Conservation (phyloP, 2,888 invertebrate species). For the Sarcophaga subvicina region DNA sequence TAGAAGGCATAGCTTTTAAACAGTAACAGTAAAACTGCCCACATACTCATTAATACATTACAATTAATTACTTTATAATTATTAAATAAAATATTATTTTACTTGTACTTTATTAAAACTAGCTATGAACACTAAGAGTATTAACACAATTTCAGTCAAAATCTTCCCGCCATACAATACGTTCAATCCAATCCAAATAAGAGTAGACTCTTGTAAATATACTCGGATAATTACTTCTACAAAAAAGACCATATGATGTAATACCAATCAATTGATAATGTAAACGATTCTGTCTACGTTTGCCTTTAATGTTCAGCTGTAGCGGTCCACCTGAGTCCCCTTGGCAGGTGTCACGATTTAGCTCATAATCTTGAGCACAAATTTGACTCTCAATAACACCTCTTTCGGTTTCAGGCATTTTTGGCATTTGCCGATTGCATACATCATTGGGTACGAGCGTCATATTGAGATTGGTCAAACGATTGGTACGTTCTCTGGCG, state of each 20-base stretch:
- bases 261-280: conserved; percentile 79
- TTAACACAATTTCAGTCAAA: conserved; percentile 7
- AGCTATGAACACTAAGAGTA: neutral
- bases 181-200: conserved; percentile 80
- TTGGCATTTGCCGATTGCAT: conserved; percentile 75
- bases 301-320: conserved; percentile 76
- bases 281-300: conserved; percentile 70
- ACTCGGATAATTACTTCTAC: conserved; percentile 77
- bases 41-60: too few species aligned
- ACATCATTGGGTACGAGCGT: conserved; percentile 77
- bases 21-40: neutral
- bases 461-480: conserved; percentile 77
- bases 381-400: conserved; percentile 79
- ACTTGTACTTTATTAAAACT: too few species aligned
- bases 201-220: conserved; percentile 78
- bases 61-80: neutral
- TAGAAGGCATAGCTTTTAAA: conserved; percentile 71
- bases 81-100: neutral
- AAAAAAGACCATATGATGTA: conserved; percentile 80
- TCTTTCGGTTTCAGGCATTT: conserved; percentile 72
- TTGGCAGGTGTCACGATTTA: conserved; percentile 80
- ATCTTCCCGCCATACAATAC: conserved; percentile 73
- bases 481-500: conserved; percentile 77
- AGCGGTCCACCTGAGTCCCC: conserved; percentile 81
- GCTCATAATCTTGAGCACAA: conserved; percentile 77